A percentile compares a stretch with the other conserved stretches of the same genome.
These are phyloP conservation scores for Onychomys torridus DNA, from an alignment of 2,797 vertebrate genomes.

Conservation along the genomic window DNA sequence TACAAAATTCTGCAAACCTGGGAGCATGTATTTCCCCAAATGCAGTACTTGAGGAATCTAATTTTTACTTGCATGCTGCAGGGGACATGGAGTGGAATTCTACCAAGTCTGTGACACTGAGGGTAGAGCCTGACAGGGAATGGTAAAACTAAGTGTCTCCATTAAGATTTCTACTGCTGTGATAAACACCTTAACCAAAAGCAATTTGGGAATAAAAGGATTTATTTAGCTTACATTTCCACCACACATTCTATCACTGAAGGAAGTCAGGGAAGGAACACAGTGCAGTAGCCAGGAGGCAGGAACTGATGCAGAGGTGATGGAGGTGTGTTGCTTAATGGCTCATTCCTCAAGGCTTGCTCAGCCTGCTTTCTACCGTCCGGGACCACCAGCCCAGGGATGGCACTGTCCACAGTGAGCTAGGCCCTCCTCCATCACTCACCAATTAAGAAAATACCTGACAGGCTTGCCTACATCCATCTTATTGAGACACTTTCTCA, in stretches of 20 bases:
- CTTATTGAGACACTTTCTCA: neutral
- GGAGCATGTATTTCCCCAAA: neutral
- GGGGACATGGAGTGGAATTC: neutral
- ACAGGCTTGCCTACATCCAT: neutral
- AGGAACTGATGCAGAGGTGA: neutral
- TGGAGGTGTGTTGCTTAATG: neutral
- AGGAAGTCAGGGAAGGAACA: neutral
- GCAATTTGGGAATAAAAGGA: neutral
- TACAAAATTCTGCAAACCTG: neutral
- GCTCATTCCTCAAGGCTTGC: neutral
- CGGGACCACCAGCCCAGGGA: neutral
- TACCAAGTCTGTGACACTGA: neutral
- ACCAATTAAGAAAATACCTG: neutral
- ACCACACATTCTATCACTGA: neutral
- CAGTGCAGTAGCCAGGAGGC: neutral
- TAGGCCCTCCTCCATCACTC: too few species aligned
- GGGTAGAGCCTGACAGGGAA: neutral
- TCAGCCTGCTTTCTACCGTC: neutral
- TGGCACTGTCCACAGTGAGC: too few species aligned
- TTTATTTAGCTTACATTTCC: neutral
- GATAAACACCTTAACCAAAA: neutral
- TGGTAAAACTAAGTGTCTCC: neutral
- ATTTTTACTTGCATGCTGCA: neutral
- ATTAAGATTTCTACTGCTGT: neutral
- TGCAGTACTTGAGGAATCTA: neutral